Base-by-base conservation (phyloP, 2,888 invertebrate species). In the Argynnis bischoffii region DNA sequence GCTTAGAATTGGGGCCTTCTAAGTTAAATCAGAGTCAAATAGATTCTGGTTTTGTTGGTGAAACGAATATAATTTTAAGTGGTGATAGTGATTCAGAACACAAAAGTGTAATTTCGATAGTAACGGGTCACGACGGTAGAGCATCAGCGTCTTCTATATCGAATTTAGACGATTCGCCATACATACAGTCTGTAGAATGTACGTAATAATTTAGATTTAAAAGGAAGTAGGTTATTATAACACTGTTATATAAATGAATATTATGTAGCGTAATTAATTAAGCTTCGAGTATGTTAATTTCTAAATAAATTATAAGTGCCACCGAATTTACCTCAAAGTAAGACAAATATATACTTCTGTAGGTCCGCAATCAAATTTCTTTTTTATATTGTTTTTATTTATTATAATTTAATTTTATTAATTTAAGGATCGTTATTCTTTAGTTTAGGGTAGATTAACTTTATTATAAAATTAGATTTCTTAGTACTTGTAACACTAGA, bases 21-120 rank as follows among this genome's bases (percentile, higher is more conserved):
- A 82, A 80, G 21, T 13, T 59, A 16, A 48, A 26, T 48, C 48
- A 48, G 50, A 79, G 67, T 50, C 92, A 92, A 76, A 91, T 90
- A 66, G 92, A 92, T 73, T 92, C 92, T 3, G 92, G 92, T 1
- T 92, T 91, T 74, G 83, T 85, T 76, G 90, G 92, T 21, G 92
- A 92, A 72, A 91, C 92, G 2, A 91, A 91, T 77, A 91, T 92
- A 66, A 87, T 91, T 69, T 76, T 92, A 70, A 92, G 92, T 76
- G 91, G 92, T 41, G 92, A 92, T 66, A 92, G 92, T 75, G 92
- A 92, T 66, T 92, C 92, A 0, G 92, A 92, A 71, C 92, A 92
- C 70, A 84, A 88, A 67, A 92, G 92, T 82, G 90, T 92, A 35
- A 92, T 92, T 78, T 92, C 92, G 0, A 92, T 92, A 67, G 84